These are phyloP conservation scores for Cyprinodon tularosa DNA, from an alignment of 2,113 vertebrate genomes.

Conservation along the genomic window DNA sequence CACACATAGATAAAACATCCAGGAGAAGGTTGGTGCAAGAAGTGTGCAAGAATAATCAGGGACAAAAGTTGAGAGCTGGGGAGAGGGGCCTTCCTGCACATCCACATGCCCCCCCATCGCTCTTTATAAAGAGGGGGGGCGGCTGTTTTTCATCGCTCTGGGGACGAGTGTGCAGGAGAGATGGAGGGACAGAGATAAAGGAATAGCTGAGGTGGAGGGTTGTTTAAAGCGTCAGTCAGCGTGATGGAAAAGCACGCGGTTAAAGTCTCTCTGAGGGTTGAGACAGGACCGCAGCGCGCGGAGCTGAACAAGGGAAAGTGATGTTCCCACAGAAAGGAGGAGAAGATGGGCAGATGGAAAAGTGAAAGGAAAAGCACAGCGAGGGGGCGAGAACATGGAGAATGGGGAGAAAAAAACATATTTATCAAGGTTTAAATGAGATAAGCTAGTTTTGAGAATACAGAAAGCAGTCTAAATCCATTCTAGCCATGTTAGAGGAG, in stretches of 20 bases:
- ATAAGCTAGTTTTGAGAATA: constrained; percentile 19
- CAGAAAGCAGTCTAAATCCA: constrained; percentile 29
- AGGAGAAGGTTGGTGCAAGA: constrained; percentile 31
- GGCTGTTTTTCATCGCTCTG: constrained; percentile 43
- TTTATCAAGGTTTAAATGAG: constrained; percentile 10
- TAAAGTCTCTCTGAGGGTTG: constrained; percentile 68
- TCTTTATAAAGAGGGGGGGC: constrained; percentile 5
- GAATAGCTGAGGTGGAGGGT: constrained; percentile 68
- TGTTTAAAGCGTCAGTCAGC: constrained; percentile 71
- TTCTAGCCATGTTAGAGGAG: constrained; percentile 18
- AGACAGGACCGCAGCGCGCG: constrained; percentile 50
- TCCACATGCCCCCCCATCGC: constrained; percentile 22
- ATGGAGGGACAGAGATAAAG: constrained; percentile 62
- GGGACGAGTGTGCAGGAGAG: constrained; percentile 38
- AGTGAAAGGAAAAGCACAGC: neutral
- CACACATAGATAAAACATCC: constrained; percentile 21
- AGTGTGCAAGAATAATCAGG: constrained; percentile 52
- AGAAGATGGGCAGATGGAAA: constrained; percentile 11
- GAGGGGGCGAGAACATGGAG: constrained; percentile 8
- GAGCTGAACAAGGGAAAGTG: constrained; percentile 62
- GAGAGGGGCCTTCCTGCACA: constrained; percentile 56
- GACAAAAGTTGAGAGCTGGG: constrained; percentile 61
- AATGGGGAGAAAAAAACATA: constrained; percentile 21
- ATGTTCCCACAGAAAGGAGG: constrained; percentile 30
- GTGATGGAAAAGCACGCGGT: constrained; percentile 69